Evolutionary conservation across 2,113 vertebrate species (phyloP), one percentile per base, ranked within the genome.

Genomic region (Muscicapa adusta): DNA sequence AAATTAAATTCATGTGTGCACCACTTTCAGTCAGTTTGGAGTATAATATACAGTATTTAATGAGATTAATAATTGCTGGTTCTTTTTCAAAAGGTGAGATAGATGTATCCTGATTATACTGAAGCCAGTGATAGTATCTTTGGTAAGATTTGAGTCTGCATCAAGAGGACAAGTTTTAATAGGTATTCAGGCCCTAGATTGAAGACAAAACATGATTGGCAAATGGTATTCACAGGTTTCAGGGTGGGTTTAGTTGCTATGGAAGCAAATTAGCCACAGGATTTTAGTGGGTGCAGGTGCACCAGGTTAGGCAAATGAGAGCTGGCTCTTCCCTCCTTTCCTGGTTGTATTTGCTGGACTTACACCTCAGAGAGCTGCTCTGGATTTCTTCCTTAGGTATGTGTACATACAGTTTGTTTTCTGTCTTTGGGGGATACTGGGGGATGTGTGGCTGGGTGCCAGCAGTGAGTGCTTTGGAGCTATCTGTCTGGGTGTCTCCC

Each of bases 381-480:
- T 23, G 43, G 29, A 19, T 34, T 60, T 72, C 18, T 72, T 31
- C 33, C 16, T 25, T 14, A 10, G 25, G 47, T 50, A 38, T 0
- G 0, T 0, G 3, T 20, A 2, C 0, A 0, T 16, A 0, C 8
- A 8, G 20, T 61, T 80, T 76, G 36, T 20, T 80, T 66, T 74
- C 6, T 72, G 29, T 38, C 10, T 58, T 7, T 3, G 25, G 24
- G 22, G 40, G 57, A 1, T 38, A 34, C 7, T 4, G 25, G 26
- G 18, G 42, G 57, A 1, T 34, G 38, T 26, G 31, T 68, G 50
- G 22, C 24, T 68, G 72, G 33, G 25, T 54, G 38, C 14, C 3
- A 15, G 45, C 54, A 26, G 48, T 0, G 0, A 57, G 22, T 17
- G 65, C 36, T 26, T 68, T 0, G 7, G 45, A 43, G 28, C 9